phyloP scores from a whole-genome alignment of 2,888 invertebrate species.

The Eremobia ochroleuca region DNA sequence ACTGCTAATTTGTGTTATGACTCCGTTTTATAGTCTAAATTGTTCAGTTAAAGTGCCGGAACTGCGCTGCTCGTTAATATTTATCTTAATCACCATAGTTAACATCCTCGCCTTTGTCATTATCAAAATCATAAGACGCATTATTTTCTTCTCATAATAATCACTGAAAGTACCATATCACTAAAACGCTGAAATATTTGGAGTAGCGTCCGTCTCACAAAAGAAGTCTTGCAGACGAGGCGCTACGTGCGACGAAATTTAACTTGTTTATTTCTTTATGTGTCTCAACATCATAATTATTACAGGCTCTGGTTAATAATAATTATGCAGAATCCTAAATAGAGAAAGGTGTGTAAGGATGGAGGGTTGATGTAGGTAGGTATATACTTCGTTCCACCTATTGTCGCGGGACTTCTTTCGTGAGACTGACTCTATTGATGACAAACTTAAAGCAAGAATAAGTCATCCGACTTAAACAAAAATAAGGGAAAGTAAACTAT shows the following conservation, averaged over 20 bases:
- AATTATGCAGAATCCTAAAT: not conserved
- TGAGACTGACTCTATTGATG: not conserved
- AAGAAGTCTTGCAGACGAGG: too few relatives aligned
- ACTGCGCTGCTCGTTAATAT: constrained; percentile 15
- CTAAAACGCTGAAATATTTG: too few relatives aligned
- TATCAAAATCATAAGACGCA: not conserved
- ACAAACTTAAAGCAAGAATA: not conserved
- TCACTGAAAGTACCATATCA: too few relatives aligned
- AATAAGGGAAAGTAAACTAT: not conserved
- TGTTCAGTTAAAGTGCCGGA: constrained; percentile 18
- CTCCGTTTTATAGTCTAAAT: constrained; percentile 35
- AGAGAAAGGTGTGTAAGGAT: not conserved
- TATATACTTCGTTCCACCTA: too few relatives aligned
- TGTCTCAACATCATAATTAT: not conserved
- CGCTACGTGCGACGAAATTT: too few relatives aligned
- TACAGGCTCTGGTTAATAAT: not conserved
- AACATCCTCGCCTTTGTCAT: not conserved
- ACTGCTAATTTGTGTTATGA: constrained; percentile 48
- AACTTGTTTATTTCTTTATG: not conserved
- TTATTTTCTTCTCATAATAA: not conserved
- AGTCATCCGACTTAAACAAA: not conserved
- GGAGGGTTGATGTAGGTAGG: not conserved
- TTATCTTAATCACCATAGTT: not conserved
- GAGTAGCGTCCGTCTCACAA: too few relatives aligned
- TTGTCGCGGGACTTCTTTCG: too few relatives aligned